Percentiles rank a stretch among this genome's conserved stretches.
Conservation (phyloP, 1,140 invertebrate species). For the Acromyrmex charruanus region DNA sequence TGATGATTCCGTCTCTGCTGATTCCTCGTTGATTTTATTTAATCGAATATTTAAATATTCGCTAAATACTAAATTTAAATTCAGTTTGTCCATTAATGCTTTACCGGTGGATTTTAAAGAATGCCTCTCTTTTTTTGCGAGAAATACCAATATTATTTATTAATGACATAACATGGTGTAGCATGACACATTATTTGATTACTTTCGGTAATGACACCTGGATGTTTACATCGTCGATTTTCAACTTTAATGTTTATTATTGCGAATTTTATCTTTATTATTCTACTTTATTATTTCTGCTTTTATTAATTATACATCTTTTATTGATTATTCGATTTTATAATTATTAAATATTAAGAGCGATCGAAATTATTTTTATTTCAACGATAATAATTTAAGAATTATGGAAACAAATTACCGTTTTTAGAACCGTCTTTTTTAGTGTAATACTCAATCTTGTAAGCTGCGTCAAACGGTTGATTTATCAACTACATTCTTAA, state of each 20-base stretch:
- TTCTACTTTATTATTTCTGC: background rate
- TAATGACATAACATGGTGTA: background rate
- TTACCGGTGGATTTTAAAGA: background rate
- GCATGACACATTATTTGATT: background rate
- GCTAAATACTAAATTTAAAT: constrained; percentile 22
- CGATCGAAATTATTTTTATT: background rate
- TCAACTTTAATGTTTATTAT: background rate
- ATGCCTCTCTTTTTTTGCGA: background rate
- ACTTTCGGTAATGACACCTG: background rate
- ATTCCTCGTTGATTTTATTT: background rate
- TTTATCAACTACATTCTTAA: background rate
- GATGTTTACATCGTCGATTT: background rate
- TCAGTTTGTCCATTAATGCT: constrained; percentile 28
- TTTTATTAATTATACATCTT: background rate
- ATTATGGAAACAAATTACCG: background rate
- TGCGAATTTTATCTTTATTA: too few relatives aligned
- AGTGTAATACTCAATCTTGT: background rate
- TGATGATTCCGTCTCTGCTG: background rate
- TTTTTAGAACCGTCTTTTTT: background rate
- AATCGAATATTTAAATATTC: constrained; percentile 49
- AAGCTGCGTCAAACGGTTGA: background rate
- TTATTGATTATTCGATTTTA: background rate
- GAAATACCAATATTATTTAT: constrained; percentile 26
- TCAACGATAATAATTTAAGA: background rate
- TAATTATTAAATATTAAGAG: too few relatives aligned